Evolutionary conservation across 1,140 invertebrate genomes (phyloP).

Genomic region (Ceratosolen fusciceps): DNA sequence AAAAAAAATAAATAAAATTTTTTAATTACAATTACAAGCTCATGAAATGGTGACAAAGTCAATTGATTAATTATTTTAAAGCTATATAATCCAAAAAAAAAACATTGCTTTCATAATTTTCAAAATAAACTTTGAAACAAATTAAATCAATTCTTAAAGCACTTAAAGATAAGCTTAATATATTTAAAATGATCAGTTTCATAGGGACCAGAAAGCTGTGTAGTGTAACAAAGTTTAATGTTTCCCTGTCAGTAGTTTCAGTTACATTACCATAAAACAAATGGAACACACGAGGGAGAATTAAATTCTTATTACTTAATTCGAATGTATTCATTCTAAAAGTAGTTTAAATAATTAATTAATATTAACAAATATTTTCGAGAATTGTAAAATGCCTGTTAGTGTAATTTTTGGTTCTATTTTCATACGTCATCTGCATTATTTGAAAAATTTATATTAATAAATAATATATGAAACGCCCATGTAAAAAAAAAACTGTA

Average conservation of each 20-base stretch:
- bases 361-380: not conserved
- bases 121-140: not conserved
- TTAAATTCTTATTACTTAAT: not conserved
- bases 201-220: constrained; percentile 46
- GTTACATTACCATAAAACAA: not conserved
- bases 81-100: constrained; percentile 25
- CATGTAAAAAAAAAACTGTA: not conserved
- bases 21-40: not conserved
- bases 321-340: not conserved
- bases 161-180: not conserved
- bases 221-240: not conserved
- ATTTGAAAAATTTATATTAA: not conserved
- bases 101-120: not conserved
- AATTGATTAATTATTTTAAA: too few relatives aligned
- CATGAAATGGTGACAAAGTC: not conserved
- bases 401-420: constrained; percentile 4
- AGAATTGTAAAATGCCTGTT: not conserved
- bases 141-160: constrained; percentile 21
- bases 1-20: not conserved
- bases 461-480: constrained; percentile 8
- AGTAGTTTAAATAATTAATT: not conserved
- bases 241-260: not conserved
- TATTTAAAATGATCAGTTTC: constrained; percentile 42
- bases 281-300: not conserved
- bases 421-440: not conserved